A percentile compares a stretch with the other conserved stretches of the same genome.
Evolutionary conservation across 1,140 invertebrate species (phyloP).

Genomic region (Neuroterus valhalla): DNA sequence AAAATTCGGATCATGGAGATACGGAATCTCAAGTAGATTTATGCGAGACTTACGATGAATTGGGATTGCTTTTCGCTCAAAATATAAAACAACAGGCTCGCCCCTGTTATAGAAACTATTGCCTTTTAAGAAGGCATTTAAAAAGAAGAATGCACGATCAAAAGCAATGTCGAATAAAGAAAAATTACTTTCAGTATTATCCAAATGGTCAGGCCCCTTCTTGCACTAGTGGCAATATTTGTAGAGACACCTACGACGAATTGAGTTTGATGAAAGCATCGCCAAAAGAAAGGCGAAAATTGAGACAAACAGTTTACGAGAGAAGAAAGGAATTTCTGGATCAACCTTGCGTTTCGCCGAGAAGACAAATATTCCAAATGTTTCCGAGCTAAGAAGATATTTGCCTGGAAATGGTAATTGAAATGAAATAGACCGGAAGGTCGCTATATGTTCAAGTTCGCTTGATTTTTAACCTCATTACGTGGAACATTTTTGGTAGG

Average conservation of each 20-base stretch:
- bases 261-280: slow-evolving; percentile 38
- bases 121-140: slow-evolving; percentile 33
- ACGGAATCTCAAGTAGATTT: slow-evolving; percentile 32
- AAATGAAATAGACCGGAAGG: no score
- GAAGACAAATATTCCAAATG: slow-evolving; percentile 27
- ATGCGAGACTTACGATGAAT: slow-evolving; percentile 38
- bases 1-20: not conserved
- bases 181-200: slow-evolving; percentile 30
- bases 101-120: slow-evolving; percentile 42
- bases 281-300: slow-evolving; percentile 1
- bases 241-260: slow-evolving; percentile 42
- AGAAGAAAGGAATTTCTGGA: slow-evolving; percentile 42
- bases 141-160: slow-evolving; percentile 34
- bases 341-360: slow-evolving; percentile 39
- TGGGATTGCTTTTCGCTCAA: slow-evolving; percentile 42
- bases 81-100: slow-evolving; percentile 38
- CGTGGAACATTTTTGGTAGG: not conserved
- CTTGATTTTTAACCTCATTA: no score
- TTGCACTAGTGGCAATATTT: slow-evolving; percentile 38
- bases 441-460: no score
- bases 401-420: no score
- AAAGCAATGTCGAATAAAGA: slow-evolving; percentile 32
- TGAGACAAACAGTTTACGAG: slow-evolving; percentile 33
- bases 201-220: slow-evolving; percentile 29
- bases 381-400: no score